phyloP scores from a whole-genome alignment of 2,113 vertebrate genomes.

The Microcebus ravelobensis region DNA sequence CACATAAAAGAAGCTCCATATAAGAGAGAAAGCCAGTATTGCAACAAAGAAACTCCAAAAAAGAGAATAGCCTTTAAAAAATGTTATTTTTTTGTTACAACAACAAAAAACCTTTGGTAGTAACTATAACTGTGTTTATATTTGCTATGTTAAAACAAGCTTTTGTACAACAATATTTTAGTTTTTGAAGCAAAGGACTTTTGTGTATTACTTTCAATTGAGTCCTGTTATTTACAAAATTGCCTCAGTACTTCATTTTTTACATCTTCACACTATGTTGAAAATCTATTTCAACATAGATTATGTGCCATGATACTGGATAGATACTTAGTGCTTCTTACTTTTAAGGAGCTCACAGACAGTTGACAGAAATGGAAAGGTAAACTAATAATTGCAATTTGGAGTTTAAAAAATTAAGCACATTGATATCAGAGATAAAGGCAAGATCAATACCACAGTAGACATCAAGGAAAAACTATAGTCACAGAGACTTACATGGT shows the following conservation, averaged over 20 bases:
- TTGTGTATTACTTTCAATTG: not conserved
- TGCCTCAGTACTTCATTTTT: not conserved
- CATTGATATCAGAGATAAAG: not conserved
- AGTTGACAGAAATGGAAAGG: not conserved
- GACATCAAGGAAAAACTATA: not conserved
- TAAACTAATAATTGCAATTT: not conserved
- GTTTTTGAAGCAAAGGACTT: not conserved
- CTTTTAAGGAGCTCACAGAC: not conserved
- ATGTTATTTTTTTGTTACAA: not conserved
- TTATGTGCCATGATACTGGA: not conserved
- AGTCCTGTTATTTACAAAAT: not conserved
- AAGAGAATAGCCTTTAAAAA: not conserved
- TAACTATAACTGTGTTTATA: not conserved
- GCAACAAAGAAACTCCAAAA: not conserved
- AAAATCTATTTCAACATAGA: not conserved
- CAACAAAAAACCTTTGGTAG: not conserved
- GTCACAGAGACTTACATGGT: not conserved
- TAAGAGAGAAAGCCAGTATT: not conserved
- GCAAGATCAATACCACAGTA: not conserved
- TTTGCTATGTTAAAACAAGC: not conserved
- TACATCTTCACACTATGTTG: not conserved
- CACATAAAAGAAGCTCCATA: not conserved
- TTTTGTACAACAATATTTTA: not conserved
- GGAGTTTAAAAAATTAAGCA: not conserved
- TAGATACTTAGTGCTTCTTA: not conserved